Base-by-base conservation (phyloP, 2,113 vertebrate species). In the Aviceda subcristata region DNA sequence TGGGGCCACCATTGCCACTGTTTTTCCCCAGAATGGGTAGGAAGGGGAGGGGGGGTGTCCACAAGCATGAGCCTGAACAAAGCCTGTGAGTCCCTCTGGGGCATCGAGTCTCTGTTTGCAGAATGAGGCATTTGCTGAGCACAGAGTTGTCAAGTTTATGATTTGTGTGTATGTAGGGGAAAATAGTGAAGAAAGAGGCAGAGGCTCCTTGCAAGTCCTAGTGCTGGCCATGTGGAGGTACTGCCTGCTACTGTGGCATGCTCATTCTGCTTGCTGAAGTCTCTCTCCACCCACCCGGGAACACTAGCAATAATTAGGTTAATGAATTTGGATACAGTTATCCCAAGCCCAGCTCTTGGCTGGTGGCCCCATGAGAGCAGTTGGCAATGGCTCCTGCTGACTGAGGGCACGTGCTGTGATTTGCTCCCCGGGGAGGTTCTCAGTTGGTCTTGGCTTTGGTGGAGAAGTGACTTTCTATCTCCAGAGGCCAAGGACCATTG, bases 381-480 rank as follows among this genome's bases (percentile, higher is more conserved):
- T 7, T 95, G 94, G 68, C n/a, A 71, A 11, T 51, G 68, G 80
- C 43, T 96, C 7, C 38, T 38, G 38, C 59, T 94, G 86, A 38
- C 3, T 0, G 86, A 96, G 30, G 17, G 9, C 0, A 0, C 3
- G 7, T 57, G 71, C 59, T 90, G 55, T 1, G 1, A 20, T 86
- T 76, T 88, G 24, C 38, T 75, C 19, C 16, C 23, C 0, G 0
- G 17, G 15, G 16, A 75, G 6, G 3, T 60, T 64, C 68, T 81
- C 5, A 16, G 1, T 34, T 1, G 7, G 38, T 62, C 75, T 91
- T 64, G 36, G 36, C 9, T 80, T 76, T 84, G 39, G 30, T 43
- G 43, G 14, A 73, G 66, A 90, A 83, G 38, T 45, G 48, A 50
- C 8, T 88, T 43, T 36, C 30, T 21, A 2, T n/a, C 34, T 80